A percentile compares a stretch with the other conserved stretches of the same genome.
Conservation (phyloP, 2,113 vertebrate genomes). For the Tachycineta bicolor region DNA sequence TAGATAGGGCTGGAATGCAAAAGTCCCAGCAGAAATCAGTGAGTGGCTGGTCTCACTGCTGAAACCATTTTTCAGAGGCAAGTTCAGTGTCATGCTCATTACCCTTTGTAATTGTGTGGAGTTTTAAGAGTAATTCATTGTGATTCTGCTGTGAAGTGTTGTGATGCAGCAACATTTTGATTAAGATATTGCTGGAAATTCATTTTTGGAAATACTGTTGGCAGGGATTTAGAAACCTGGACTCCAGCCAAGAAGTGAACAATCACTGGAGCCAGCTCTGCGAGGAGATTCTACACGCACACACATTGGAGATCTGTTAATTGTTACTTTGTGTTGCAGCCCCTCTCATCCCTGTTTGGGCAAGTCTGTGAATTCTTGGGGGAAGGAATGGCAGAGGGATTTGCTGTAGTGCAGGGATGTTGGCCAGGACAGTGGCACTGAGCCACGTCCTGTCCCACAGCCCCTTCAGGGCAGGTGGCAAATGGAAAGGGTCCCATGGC, state of each 20-base stretch:
- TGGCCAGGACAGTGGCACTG: background rate
- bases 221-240: slow-evolving; percentile 12
- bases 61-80: background rate
- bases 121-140: background rate
- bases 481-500: no score
- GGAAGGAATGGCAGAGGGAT: background rate
- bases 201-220: slow-evolving; percentile 9
- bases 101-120: background rate
- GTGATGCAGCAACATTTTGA: background rate
- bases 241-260: slow-evolving; percentile 14
- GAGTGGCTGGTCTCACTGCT: background rate
- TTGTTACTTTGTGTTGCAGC: background rate
- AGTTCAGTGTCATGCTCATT: background rate
- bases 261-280: background rate
- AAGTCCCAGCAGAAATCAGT: background rate
- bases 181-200: slow-evolving; percentile 3
- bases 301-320: background rate
- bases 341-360: background rate
- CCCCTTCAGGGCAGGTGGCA: background rate
- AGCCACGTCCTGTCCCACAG: background rate
- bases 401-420: fast-evolving
- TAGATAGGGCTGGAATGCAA: background rate
- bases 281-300: background rate
- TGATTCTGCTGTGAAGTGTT: background rate
- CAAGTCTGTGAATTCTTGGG: background rate